Evolutionary conservation across 92 coral and sea anemone genomes (phyloP), one percentile per base, ranked within the genome.

Genomic region (Porites rus): DNA sequence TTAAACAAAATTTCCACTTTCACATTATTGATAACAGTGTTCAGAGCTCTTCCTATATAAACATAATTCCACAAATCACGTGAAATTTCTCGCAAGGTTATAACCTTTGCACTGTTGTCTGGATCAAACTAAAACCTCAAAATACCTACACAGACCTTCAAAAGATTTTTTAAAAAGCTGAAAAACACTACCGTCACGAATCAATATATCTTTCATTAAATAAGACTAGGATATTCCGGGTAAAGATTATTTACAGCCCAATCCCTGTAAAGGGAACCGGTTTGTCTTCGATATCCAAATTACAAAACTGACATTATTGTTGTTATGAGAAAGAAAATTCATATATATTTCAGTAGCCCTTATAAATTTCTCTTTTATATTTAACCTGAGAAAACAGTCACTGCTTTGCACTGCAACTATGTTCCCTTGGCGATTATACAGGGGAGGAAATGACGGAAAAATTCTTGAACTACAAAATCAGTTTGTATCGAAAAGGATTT

Each of bases 121-220:
- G 69, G 22, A 76, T 76, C 58, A 25, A 31, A 60, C 31, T 76
- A 28, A 51, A 53, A 53, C 25, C 1, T 75, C 38, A 46, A n/a
- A 38, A 22, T 24, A 24, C 17, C 16, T 18, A 51, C 63, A 69
- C 79, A 83, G 72, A 51, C 20, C 17, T 22, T 14, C 38, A 10
- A 73, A 51, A 24, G 64, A 73, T 62, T 38, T 38, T 38, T 58
- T 25, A 58, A 81, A 51, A 73, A 50, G 11, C 18, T 8, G 21
- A 16, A 71, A 59, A 18, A 43, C 19, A 18, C 43, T 73, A 21
- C 65, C 80, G 74, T 61, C 68, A 51, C 56, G 54, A 83, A 83
- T 73, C 87, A 83, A 1, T 72, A 54, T 70, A 50, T 81, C 65
- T 60, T 46, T 74, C 18, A 63, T 83, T 83, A 83, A 83, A 83